Evolutionary conservation across 2,113 vertebrate genomes (phyloP).

Genomic region (Ellobius talpinus): DNA sequence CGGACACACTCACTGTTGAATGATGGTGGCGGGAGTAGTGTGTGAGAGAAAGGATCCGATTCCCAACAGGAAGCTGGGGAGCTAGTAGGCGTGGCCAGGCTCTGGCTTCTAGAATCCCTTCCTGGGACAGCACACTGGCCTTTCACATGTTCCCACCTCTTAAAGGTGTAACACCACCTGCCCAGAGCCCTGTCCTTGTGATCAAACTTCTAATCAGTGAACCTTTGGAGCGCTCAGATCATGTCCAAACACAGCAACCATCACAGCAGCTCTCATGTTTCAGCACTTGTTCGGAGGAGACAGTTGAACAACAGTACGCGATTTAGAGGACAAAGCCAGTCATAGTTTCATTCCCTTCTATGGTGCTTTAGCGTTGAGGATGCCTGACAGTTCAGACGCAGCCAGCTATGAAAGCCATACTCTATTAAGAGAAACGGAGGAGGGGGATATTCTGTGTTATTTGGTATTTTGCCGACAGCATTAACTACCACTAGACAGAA

Average conservation of each 20-base stretch:
- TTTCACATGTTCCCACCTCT: neutral
- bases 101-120: neutral
- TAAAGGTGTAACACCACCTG: neutral
- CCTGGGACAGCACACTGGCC: neutral
- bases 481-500: constrained; percentile 58
- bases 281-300: neutral
- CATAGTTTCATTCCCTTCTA: neutral
- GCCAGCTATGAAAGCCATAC: neutral
- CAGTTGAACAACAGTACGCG: neutral
- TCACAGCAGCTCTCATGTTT: neutral
- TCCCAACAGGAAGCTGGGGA: neutral
- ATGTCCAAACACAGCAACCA: neutral
- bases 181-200: neutral
- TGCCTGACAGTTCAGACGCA: neutral
- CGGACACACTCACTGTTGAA: neutral
- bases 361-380: neutral
- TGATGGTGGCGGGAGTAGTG: too few relatives aligned
- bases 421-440: neutral
- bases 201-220: neutral
- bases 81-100: neutral
- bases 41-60: neutral
- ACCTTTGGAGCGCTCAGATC: neutral
- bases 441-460: neutral
- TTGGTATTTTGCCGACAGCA: neutral
- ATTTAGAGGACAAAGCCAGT: neutral